Evolutionary conservation across 2,888 invertebrate species (phyloP).

Genomic region (Cecidostiba fungosa): DNA sequence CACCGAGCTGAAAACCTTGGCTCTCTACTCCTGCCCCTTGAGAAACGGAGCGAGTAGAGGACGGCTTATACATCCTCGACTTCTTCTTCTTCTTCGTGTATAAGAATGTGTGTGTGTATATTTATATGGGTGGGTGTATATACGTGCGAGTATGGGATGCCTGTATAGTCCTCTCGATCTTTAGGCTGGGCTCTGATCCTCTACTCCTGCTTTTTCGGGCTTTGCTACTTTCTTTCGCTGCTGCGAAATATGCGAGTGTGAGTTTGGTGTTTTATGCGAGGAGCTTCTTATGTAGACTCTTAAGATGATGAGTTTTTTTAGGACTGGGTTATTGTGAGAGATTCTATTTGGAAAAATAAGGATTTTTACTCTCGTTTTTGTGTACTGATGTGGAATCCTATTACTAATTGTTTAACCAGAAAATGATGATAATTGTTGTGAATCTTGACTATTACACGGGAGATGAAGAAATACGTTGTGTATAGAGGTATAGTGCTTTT

Average conservation of each 20-base stretch:
- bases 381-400: neutral
- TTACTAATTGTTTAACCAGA: neutral
- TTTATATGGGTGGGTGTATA: neutral
- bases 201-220: neutral
- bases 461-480: neutral
- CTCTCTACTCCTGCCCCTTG: slow-evolving; percentile 59
- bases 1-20: slow-evolving; percentile 78
- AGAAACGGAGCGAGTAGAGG: slow-evolving; percentile 21
- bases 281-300: neutral
- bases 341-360: neutral
- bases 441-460: neutral
- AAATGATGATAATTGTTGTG: neutral
- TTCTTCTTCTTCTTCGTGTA: slow-evolving; percentile 17
- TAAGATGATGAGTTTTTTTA: neutral
- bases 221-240: neutral
- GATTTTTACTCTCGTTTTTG: neutral
- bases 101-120: neutral
- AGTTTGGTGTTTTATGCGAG: neutral
- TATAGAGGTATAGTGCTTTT: neutral
- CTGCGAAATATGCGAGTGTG: neutral
- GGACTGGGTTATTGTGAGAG: neutral
- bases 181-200: neutral
- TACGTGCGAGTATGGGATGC: neutral
- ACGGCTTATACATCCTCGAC: slow-evolving; percentile 44
- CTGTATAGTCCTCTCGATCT: neutral